phyloP scores from a whole-genome alignment of 1,140 invertebrate species.

The Apis florea region DNA sequence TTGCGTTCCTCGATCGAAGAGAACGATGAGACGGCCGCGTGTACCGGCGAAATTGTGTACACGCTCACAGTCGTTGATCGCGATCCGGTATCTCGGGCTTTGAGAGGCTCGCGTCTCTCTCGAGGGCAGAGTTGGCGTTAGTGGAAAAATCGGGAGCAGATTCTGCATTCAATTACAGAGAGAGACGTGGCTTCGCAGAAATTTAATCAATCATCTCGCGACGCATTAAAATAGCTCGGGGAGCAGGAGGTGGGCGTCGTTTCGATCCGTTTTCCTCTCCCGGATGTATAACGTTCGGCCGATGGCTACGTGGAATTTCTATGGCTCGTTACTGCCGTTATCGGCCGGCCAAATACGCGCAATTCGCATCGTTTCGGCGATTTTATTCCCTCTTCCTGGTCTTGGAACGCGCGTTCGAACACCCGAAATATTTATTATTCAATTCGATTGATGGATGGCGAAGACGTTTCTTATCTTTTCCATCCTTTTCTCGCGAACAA shows the following conservation, averaged over 20 bases:
- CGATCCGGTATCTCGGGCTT: constrained; percentile 54
- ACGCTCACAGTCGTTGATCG: constrained; percentile 12
- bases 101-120: constrained; percentile 22
- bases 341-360: background rate
- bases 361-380: constrained; percentile 8
- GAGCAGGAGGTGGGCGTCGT: constrained; percentile 9
- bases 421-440: background rate
- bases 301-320: constrained; percentile 4
- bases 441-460: background rate
- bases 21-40: background rate
- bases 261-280: constrained; percentile 38
- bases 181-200: constrained; percentile 44
- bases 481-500: background rate
- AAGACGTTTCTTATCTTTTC: background rate
- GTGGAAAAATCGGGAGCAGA: constrained; percentile 46
- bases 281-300: constrained; percentile 4
- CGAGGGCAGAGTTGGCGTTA: background rate
- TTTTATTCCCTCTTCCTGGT: background rate
- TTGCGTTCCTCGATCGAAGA: background rate
- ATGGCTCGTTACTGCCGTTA: constrained; percentile 12
- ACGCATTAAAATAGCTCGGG: constrained; percentile 55
- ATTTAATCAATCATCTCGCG: constrained; percentile 65
- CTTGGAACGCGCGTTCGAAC: background rate
- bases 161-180: constrained; percentile 62
- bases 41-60: constrained; percentile 17